Evolutionary conservation across 2,113 vertebrate species (phyloP), one percentile per base, ranked within the genome.

Genomic region (Brachionichthys hirsutus): DNA sequence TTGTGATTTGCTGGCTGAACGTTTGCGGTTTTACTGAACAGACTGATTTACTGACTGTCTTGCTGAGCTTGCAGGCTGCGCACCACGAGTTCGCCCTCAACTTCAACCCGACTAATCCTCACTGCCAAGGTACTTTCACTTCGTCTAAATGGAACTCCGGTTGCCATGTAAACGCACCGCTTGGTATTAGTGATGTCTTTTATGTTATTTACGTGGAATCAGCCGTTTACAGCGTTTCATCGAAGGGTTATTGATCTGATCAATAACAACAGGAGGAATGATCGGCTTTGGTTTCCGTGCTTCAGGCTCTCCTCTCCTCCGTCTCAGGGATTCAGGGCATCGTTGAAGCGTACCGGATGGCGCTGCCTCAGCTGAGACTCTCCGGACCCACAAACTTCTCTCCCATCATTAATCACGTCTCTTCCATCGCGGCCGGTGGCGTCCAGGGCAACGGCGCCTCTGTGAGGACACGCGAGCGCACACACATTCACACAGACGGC

Each of bases 331-430:
- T 98, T n/a, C 85, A 96, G 62, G 95, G 95, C 6, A 91, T 97
- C 22, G 86, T 95, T 45, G 92, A 95, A 19, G 92, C 95, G 12
- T 98, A 98, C 71, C 85, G 92, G 48, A 81, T 84, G 60, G 89
- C 88, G 41, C 59, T 99, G 62, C 95, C 94, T 30, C 92, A 94
- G 70, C 68, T 98, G 48, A 77, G 69, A 13, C 93, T 98, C 5
- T 97, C 93, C 0, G 93, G 97, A 6, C 95, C 97, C 18, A 98
- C 96, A 59, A 98, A 95, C 83, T 97, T 98, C 84, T 94, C 94
- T 16, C 94, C 96, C 30, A 92, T 98, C 81, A 95, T 95, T 79
- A 96, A 90, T 73, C 95, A 98, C 0, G 92, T 98, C 19, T 92
- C 92, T 3, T 87, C 85, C 40, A 93, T 98, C 69, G 94, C 95